phyloP scores from a whole-genome alignment of 2,797 vertebrate genomes.

The Danio albolineatus region DNA sequence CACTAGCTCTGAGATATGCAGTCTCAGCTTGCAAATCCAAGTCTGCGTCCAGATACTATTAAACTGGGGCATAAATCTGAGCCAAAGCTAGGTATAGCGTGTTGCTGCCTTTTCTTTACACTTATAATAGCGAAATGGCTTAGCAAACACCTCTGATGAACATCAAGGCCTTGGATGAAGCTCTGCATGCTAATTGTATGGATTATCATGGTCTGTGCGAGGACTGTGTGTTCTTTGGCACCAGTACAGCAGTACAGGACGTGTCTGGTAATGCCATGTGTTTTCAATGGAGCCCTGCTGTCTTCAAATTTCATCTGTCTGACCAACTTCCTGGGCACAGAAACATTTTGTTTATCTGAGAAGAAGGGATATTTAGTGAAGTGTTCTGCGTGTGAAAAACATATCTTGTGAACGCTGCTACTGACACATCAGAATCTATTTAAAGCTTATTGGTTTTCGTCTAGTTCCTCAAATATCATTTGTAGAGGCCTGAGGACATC shows the following conservation, averaged over 20 bases:
- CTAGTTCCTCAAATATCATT: slow-evolving; percentile 35
- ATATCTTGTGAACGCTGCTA: neutral
- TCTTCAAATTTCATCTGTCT: slow-evolving; percentile 69
- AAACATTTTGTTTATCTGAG: slow-evolving; percentile 24
- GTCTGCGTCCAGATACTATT: no score
- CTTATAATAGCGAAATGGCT: neutral
- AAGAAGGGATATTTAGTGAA: neutral
- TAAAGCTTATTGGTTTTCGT: neutral
- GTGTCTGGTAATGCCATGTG: slow-evolving; percentile 70
- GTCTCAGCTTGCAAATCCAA: no score
- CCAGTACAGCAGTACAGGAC: slow-evolving; percentile 59
- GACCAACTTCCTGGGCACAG: slow-evolving; percentile 62
- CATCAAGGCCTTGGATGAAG: slow-evolving; percentile 37
- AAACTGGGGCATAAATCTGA: neutral
- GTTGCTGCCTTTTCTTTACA: neutral
- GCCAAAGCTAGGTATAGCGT: neutral
- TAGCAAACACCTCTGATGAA: neutral
- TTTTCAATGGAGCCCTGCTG: slow-evolving; percentile 71
- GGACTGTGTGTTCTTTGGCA: slow-evolving; percentile 69
- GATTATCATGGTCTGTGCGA: slow-evolving; percentile 33
- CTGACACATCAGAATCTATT: slow-evolving; percentile 1
- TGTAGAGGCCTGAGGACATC: neutral
- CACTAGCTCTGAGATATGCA: no score
- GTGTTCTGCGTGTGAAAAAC: neutral
- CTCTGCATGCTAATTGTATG: slow-evolving; percentile 25